Base-by-base conservation (phyloP, 2,797 vertebrate species). In the Cryptoblepharus egeriae region DNA sequence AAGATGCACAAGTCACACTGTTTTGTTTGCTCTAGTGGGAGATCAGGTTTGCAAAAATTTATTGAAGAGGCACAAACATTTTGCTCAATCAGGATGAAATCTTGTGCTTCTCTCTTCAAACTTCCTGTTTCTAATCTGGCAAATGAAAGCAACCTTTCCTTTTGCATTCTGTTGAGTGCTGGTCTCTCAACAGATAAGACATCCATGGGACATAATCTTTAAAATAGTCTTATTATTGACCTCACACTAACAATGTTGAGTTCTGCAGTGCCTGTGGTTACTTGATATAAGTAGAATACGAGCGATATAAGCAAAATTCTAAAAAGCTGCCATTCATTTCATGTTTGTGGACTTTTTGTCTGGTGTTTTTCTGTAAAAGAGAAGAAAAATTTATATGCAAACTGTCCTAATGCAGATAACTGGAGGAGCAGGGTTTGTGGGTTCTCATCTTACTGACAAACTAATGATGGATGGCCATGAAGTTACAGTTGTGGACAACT, bases 381-480 rank as follows among this genome's bases (percentile, higher is more conserved):
- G 92, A 94, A 93, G 73, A 92, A 91, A 93, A 81, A 91, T 89
- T 91, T 88, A 90, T 90, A 87, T 75, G 63, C 89, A 90, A 85
- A 78, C 90, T 93, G 85, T 95, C 93, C 87, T 92, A 90, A 92
- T 72, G 82, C 95, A 97, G 97, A 95, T 97, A 92, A 97, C 97
- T 74, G 98, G 99, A 90, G 99, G 99, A 60, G 99, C 99, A 28
- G 99, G 99, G 77, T 99, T 99, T 84, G 99, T 99, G 90, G 99
- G 99, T 85, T 99, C 99, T 88, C 99, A 99, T 93, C 96, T 99
- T 90, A 98, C 98, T 45, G 98, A 99, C 95, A 99, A 99, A 91
- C 96, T 99, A 93, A 99, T 99, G 99, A 99, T 99, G 99, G 99
- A 99, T n/a, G 99, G 99, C 91, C 98, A 99, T 61, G 99, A 99